Evolutionary conservation across 2,888 invertebrate genomes (phyloP), one percentile per base, ranked within the genome.

Genomic region (Drosophila gaucha): DNA sequence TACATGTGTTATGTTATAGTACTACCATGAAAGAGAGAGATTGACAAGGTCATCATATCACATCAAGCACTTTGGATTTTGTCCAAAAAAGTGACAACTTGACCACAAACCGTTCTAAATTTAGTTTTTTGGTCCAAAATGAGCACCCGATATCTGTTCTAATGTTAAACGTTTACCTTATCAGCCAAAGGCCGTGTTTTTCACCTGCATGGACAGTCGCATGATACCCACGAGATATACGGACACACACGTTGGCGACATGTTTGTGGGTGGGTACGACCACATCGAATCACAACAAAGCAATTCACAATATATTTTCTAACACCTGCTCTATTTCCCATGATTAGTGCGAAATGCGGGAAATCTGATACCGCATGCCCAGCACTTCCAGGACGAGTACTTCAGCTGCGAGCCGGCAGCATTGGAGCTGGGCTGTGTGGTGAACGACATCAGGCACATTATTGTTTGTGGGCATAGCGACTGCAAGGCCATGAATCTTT

Each of bases 401-500:
- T 96, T 96, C 5, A 97, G 97, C 84, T 98, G 98, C 80, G 99
- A 99, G 92, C 98, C 98, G 8, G 99, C 98, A 6, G 99, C 98
- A 4, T 92, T 99, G 78, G 99, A 99, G 92, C 93, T 99, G 54
- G 98, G 97, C 22, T 99, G 98, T 91, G 95, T 98, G 18, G 94
- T 97, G 36, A 98, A 98, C 90, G 95, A 97, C 80, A 97, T 99
- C 73, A 93, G 96, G 65, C 97, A 99, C 89, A 95, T 99, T 36
- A 96, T 99, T 70, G 97, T 99, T 3, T 98, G 98, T 90, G 99
- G 99, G 0, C 99, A 99, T 90, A 98, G 98, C 67, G 99, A 99
- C 90, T 99, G 99, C 91, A 99, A 98, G 94, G 99, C 99, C 3
- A 98, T 99, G 95, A 98, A 98, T 93, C 93, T 98, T 58, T 93